Base-by-base conservation (phyloP, 2,888 invertebrate genomes). In the Pseudococcus viburni region DNA sequence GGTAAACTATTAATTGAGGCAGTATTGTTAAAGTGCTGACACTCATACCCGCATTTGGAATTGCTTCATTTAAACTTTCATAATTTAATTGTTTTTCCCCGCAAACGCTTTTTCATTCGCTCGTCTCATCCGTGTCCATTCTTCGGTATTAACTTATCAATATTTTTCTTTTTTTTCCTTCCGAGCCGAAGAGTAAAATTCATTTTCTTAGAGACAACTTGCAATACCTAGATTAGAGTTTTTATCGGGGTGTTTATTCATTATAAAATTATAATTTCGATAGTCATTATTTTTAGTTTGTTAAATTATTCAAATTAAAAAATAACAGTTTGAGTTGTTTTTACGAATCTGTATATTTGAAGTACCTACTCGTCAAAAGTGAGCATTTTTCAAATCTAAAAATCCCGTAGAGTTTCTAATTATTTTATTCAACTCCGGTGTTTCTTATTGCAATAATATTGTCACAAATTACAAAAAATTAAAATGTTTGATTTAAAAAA, bases 11-110 rank as follows among this genome's bases (percentile, higher is more conserved):
- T 88, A 88, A 83, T 88, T 83, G 88, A 88, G 83, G 88, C 48
- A 83, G 55, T 88, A 88, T 83, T 83, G 88, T 88, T 88, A 51
- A 88, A 88, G 80, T 88, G 88, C 88, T 88, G 88, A 88, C 88
- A 88, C 88, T 88, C 88, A 83, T 88, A 88, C 80, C 88, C 88
- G 77, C 88, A 88, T 88, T 88, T 83, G 80, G 39, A 88, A 88
- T 83, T 88, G 88, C 88, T 88, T 88, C 88, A 88, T 88, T 88
- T 88, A 88, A 88, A 88, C 88, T 88, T 88, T 88, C 88, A 88
- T 88, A 88, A 88, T 88, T 88, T 88, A 88, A 88, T 88, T 83
- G 83, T 88, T 88, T 59, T 77, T 77, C 77, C 73, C 48, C 86
- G 39, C 85, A 64, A 85, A 85, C n/a, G 15, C 59, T 55, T 85